Evolutionary conservation across 2,113 vertebrate genomes (phyloP), one percentile per base, ranked within the genome.

Genomic region (Plecotus auritus): DNA sequence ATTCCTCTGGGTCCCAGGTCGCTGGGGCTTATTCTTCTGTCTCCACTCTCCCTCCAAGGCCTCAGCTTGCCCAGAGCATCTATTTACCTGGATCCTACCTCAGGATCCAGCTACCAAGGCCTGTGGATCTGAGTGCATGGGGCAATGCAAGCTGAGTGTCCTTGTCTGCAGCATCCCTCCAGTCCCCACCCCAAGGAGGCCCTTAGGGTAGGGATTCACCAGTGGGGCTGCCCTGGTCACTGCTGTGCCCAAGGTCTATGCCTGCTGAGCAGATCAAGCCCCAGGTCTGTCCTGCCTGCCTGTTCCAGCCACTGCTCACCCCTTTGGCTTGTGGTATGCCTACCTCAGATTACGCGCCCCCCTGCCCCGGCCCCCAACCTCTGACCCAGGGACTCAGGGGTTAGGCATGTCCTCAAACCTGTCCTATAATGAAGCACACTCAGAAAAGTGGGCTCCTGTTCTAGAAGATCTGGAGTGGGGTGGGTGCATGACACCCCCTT

Each of bases 371-470:
- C 30, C 28, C 20, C 5, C 0, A 28, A 5, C 26, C 20, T 73
- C 56, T 56, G 72, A 93, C 69, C 40, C n/a, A 64, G 61, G 74
- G n/a, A 35, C 35, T 82, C 13, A 7, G 61, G 17, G 10, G 4
- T 91, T 47, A 93, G 54, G 6, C 13, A 56, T 84, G n/a, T 56
- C 42, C 59, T 23, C 37, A 74, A 11, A 69, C 4, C 77, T 80
- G 40, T 49, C 81, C 40, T 61, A 76, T 16, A 59, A 28, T 28
- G 20, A 95, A 61, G 28, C 42, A 80, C 10, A 47, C 49, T 73
- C 76, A 91, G 85, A 82, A 91, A 86, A 85, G 40, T 45, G 64
- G n/a, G 22, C 72, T 47, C 32, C 37, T n/a, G 11, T 37, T 47
- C 37, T 56, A 78, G 61, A 51, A 89, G 82, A 35, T 83, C 22